Evolutionary conservation across 64 coral and sea anemone genomes (phyloP).

Genomic region (Montipora capricornis): DNA sequence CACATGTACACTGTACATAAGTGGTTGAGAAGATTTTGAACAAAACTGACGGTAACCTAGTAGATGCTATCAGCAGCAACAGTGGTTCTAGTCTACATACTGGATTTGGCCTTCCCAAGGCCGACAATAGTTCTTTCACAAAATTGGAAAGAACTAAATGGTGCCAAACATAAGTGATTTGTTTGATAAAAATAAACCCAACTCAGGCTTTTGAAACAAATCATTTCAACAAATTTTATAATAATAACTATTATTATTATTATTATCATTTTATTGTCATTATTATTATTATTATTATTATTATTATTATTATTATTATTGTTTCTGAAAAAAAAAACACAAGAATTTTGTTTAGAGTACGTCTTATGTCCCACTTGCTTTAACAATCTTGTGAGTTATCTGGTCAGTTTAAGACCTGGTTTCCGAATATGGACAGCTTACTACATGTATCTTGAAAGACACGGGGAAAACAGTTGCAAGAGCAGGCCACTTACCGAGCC

Average conservation of each 20-base stretch:
- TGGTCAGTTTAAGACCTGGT: not conserved
- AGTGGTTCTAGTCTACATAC: too few relatives aligned
- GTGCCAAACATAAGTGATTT: not conserved
- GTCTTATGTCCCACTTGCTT: too few relatives aligned
- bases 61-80: not conserved
- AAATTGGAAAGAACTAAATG: not conserved
- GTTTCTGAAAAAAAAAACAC: not conserved
- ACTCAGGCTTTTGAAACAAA: not conserved
- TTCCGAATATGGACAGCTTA: not conserved
- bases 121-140: too few relatives aligned
- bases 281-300: too few relatives aligned
- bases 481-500: conserved; percentile 11
- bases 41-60: not conserved
- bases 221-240: too few relatives aligned
- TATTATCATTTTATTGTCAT: too few relatives aligned
- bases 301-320: too few relatives aligned
- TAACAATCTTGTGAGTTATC: too few relatives aligned
- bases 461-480: not conserved
- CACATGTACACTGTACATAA: too few relatives aligned
- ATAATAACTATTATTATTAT: too few relatives aligned
- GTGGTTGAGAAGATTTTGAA: not conserved
- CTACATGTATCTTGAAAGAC: not conserved
- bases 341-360: not conserved
- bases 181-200: not conserved
- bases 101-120: not conserved